A percentile compares a stretch with the other conserved stretches of the same genome.
phyloP scores from a whole-genome alignment of 1,140 invertebrate species.

The Pemphigus obesinymphae region DNA sequence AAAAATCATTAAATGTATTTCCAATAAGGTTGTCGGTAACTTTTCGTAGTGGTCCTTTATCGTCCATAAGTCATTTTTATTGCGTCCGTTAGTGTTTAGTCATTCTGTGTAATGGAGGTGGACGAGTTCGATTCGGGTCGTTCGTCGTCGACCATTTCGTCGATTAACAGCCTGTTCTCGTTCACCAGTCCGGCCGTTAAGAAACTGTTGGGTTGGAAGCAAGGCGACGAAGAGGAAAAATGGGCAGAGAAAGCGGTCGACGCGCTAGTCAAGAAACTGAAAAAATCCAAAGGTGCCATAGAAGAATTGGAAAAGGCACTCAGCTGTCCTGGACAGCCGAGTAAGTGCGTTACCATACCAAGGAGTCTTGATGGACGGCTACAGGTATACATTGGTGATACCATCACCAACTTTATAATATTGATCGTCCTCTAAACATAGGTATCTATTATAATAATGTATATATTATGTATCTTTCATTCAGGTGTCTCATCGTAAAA shows the following conservation, averaged over 20 bases:
- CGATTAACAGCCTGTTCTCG: conserved; percentile 87
- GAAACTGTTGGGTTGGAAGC: conserved; percentile 94
- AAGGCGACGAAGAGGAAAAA: conserved; percentile 96
- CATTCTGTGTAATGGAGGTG: conserved; percentile 60
- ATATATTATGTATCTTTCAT: conserved; percentile 44
- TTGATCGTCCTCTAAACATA: too few species aligned
- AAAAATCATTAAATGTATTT: too few species aligned
- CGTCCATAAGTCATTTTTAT: too few species aligned
- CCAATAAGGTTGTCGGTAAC: not conserved
- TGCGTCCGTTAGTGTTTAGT: not conserved
- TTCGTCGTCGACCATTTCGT: conserved; percentile 51
- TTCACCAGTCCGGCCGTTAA: conserved; percentile 96
- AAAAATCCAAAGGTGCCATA: conserved; percentile 93
- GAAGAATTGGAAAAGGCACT: conserved; percentile 93
- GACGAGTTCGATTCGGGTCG: conserved; percentile 77
- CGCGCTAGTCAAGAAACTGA: conserved; percentile 94
- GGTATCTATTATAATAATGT: not conserved
- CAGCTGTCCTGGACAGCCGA: conserved; percentile 85
- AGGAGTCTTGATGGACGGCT: conserved; percentile 90
- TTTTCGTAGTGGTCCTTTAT: not conserved
- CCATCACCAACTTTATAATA: not conserved
- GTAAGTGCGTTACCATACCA: conserved; percentile 97
- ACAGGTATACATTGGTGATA: conserved; percentile 58
- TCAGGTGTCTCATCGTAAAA: conserved; percentile 90
- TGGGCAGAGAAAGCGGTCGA: conserved; percentile 99